phyloP scores from a whole-genome alignment of 2,113 vertebrate genomes.

The Pangasianodon gigas region DNA sequence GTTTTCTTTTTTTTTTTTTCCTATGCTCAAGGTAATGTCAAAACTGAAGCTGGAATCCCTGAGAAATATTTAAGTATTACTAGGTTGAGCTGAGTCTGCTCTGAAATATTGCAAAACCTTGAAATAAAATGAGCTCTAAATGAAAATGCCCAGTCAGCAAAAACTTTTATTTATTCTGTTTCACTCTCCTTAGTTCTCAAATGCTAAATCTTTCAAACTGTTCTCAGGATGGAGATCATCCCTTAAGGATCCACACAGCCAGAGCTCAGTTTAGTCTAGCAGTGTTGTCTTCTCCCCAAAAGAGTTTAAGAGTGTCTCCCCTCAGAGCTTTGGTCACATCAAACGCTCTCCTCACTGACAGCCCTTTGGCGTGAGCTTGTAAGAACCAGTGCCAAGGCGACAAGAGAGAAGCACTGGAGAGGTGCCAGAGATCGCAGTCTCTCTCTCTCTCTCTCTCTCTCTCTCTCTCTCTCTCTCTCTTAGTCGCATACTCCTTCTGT shows the following conservation, averaged over 20 bases:
- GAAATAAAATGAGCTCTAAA: not conserved
- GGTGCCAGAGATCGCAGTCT: constrained; percentile 55
- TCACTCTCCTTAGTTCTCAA: constrained; percentile 4
- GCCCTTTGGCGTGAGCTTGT: constrained; percentile 22
- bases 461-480: not conserved
- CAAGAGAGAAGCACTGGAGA: constrained; percentile 25
- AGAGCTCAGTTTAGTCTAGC: constrained; percentile 7
- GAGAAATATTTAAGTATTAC: not conserved
- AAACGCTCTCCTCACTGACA: constrained; percentile 31
- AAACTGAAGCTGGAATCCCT: not conserved
- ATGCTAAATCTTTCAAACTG: constrained; percentile 4
- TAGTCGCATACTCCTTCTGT: constrained; percentile 17
- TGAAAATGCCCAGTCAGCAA: constrained; percentile 37
- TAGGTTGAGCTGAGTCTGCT: not conserved
- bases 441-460: not conserved
- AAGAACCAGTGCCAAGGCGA: constrained; percentile 25
- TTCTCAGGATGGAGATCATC: constrained; percentile 29
- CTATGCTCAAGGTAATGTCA: not conserved
- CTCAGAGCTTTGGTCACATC: constrained; percentile 41
- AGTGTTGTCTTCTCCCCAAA: constrained; percentile 12
- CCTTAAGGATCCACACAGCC: constrained; percentile 22
- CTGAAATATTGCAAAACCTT: constrained; percentile 5
- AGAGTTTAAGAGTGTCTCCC: constrained; percentile 32
- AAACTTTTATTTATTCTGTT: constrained; percentile 13
- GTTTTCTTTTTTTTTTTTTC: not conserved